These are phyloP conservation scores for Eolophus roseicapilla DNA, from an alignment of 2,113 vertebrate species.

Conservation along the genomic window DNA sequence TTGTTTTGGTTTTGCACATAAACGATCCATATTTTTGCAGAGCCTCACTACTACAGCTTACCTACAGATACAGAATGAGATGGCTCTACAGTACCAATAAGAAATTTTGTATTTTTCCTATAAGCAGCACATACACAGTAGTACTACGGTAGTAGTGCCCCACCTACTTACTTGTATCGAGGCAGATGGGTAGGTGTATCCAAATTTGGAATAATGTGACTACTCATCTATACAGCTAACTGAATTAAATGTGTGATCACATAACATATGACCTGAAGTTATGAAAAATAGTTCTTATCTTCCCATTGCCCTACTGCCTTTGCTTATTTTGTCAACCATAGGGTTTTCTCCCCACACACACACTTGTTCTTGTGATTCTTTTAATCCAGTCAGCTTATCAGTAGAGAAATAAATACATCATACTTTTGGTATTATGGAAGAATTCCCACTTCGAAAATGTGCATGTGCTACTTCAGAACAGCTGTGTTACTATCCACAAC, in stretches of 20 bases:
- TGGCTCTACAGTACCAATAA: background rate
- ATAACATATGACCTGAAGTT: slow-evolving; percentile 3
- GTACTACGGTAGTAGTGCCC: background rate
- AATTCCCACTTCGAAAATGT: background rate
- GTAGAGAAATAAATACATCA: background rate
- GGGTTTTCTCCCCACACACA: accelerated
- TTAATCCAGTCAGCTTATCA: background rate
- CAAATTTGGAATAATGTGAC: background rate
- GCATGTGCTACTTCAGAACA: background rate
- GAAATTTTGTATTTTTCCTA: background rate
- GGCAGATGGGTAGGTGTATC: slow-evolving; percentile 29
- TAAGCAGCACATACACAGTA: background rate
- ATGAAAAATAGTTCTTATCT: background rate
- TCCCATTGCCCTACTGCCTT: background rate
- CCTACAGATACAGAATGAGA: background rate
- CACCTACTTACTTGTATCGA: background rate
- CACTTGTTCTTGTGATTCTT: background rate
- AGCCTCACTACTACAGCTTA: background rate
- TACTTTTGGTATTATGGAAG: background rate
- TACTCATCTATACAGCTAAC: slow-evolving; percentile 1
- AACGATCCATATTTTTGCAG: background rate
- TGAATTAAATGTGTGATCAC: slow-evolving; percentile 33
- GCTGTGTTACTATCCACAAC: background rate
- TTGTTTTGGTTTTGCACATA: background rate
- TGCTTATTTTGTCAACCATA: background rate